Evolutionary conservation across 2,888 invertebrate genomes (phyloP), one percentile per base, ranked within the genome.

Genomic region (Cephonodes hylas): DNA sequence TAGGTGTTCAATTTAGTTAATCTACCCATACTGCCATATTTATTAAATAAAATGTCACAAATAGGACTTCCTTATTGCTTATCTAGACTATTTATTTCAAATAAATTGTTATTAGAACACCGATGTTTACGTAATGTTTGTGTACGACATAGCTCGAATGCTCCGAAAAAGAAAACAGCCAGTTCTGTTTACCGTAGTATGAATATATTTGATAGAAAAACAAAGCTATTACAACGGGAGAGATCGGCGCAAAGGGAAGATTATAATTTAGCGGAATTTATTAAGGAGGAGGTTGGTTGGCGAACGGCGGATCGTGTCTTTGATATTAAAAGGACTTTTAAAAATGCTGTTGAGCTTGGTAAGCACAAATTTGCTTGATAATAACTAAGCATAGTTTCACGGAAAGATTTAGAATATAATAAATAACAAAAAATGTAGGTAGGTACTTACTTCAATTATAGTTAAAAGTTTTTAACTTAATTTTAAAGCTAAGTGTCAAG

Each of bases 251-350:
- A 82, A 48, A 93, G 94, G n/a, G 88, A 94, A 7, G 96, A 98
- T 85, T 96, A 95, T 42, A 93, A 95, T 69, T 82, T 97, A 10
- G 97, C 95, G 71, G 98, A 99, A 81, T 99, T 98, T 76, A 86
- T 98, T 0, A 97, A 96, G 85, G 97, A 97, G 75, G 98, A 98
- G 88, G 94, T 98, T 66, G 98, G 99, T 0, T 98, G 96, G 90
- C 93, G 98, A 64, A 93, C 99, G 10, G 96, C 98, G 0, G 99
- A 99, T 84, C 94, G 99, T 71, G 94, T 99, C 59, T 97, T 96
- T 80, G 99, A 99, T 85, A 96, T 99, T 34, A 99, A 98, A 88
- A 94, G 97, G 79, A 95, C 96, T 68, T 99, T 99, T 86, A 94
- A 95, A 75, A 93, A 94, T 70, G 96, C 95, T 20, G 95, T 96